phyloP scores from a whole-genome alignment of 1,140 invertebrate species.

The Drosophila insularis region DNA sequence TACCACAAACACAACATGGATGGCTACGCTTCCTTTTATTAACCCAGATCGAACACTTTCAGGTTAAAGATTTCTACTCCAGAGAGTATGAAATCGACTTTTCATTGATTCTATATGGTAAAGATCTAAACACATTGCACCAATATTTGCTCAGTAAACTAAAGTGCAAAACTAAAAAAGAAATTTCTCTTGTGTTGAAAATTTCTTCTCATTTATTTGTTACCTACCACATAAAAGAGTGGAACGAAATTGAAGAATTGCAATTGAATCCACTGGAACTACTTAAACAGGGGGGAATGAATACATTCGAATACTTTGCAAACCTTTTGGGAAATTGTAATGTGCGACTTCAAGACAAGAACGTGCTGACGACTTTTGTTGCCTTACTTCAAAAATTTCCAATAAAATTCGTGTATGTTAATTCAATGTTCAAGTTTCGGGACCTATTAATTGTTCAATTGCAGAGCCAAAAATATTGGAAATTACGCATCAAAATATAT shows the following conservation, averaged over 20 bases:
- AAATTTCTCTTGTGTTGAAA: constrained; percentile 44
- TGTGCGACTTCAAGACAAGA: constrained; percentile 23
- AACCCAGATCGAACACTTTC: background rate
- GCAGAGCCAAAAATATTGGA: constrained; percentile 14
- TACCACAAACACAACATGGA: background rate
- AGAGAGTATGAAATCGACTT: constrained; percentile 35
- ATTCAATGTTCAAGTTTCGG: background rate
- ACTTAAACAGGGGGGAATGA: constrained; percentile 39
- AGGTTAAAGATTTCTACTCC: constrained; percentile 34
- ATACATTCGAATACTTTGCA: constrained; percentile 32
- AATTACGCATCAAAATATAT: constrained; percentile 40
- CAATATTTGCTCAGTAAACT: constrained; percentile 38
- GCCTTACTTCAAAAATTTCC: constrained; percentile 9
- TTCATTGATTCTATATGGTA: background rate
- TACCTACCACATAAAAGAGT: background rate
- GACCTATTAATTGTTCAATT: background rate
- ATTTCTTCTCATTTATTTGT: constrained; percentile 49
- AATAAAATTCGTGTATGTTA: too few species aligned
- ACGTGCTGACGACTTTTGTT: constrained; percentile 28
- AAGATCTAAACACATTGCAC: constrained; percentile 30
- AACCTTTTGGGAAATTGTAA: constrained; percentile 14
- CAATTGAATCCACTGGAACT: constrained; percentile 40
- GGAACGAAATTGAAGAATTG: constrained; percentile 23
- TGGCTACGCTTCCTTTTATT: background rate
- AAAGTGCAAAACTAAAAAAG: constrained; percentile 46